These are phyloP conservation scores for Cyclura pinguis DNA, from an alignment of 2,797 vertebrate genomes.

Conservation along the genomic window DNA sequence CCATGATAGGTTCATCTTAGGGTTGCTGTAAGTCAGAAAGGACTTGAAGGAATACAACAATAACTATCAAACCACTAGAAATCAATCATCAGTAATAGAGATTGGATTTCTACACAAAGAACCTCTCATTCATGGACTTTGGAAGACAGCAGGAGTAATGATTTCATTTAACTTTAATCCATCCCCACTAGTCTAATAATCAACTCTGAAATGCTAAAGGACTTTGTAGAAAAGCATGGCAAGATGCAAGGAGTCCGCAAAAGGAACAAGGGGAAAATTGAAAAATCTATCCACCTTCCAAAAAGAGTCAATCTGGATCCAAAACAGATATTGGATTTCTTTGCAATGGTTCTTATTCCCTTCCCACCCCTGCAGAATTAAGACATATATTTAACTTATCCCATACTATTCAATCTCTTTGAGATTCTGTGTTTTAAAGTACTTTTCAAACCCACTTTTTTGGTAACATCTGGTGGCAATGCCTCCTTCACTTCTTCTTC, in stretches of 20 bases:
- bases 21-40: too few relatives aligned
- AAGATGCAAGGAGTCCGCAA: neutral
- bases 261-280: neutral
- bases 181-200: neutral
- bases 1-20: too few relatives aligned
- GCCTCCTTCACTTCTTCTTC: slow-evolving; percentile 81
- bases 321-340: neutral
- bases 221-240: neutral
- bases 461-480: slow-evolving; percentile 56
- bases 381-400: slow-evolving; percentile 29
- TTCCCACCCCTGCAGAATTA: neutral
- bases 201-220: neutral
- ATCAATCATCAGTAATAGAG: neutral
- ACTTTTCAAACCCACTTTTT: slow-evolving; percentile 71
- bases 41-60: neutral
- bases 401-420: neutral
- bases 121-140: neutral
- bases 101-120: neutral
- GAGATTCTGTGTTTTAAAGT: neutral
- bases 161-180: neutral
- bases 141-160: neutral
- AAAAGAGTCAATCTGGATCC: neutral
- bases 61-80: neutral
- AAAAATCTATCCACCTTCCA: neutral
- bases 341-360: neutral